Base-by-base conservation (phyloP, 2,888 invertebrate genomes). In the Trypoxylon attenuatum region DNA sequence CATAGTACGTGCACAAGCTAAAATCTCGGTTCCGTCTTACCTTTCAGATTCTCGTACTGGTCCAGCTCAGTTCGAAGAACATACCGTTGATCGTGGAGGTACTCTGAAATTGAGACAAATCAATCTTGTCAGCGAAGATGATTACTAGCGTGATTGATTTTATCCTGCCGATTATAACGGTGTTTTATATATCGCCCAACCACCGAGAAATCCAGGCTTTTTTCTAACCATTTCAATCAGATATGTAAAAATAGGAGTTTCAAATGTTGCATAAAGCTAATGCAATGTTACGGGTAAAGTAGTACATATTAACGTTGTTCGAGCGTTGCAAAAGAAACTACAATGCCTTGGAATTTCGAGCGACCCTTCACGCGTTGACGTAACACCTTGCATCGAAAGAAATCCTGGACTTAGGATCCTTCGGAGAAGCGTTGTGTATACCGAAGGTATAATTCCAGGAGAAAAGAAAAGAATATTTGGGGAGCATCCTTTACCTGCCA, bases 81-180 rank as follows among this genome's bases (percentile, higher is more conserved):
- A 76, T 90, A 90, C 73, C 89, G 87, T 76, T 88, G 84, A 77
- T 90, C 90, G 53, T 89, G 84, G 5, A 90, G 86, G 69, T 90
- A 90, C 23, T 88, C 90, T 90, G 88, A 64, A 88, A 89, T 5
- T 16, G 22, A 15, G 46, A 10, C 5, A 6, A 8, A 43, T 6
- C 21, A 46, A 1, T 10, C n/a, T n/a, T 43, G 4, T 33, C 10
- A 33, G 13, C 3, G n/a, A 33, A 33, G 10, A 33, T 33, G n/a
- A n/a, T n/a, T n/a, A n/a, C n/a, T n/a, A n/a, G n/a, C n/a, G n/a
- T n/a, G n/a, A n/a, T n/a, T n/a, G n/a, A n/a, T n/a, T n/a, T n/a
- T n/a, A n/a, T n/a, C n/a, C n/a, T n/a, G n/a, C n/a, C n/a, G n/a
- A n/a, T n/a, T n/a, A n/a, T n/a, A n/a, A n/a, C n/a, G n/a, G n/a